Base-by-base conservation (phyloP, 2,113 vertebrate genomes). In the Beaufortia kweichowensis region DNA sequence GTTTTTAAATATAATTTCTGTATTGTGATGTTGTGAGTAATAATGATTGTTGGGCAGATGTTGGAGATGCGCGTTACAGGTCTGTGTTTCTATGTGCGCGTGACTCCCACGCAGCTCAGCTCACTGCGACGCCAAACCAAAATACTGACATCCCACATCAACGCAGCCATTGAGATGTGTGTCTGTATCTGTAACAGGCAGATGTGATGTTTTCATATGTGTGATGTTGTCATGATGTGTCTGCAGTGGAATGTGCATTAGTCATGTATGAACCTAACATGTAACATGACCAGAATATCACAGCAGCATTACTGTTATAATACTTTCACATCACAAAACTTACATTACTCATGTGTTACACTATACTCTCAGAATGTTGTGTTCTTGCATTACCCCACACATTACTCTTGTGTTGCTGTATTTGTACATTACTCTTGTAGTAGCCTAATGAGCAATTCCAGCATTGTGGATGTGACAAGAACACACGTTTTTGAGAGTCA, bases 81-180 rank as follows among this genome's bases (percentile, higher is more conserved):
- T 56, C 65, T 29, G 72, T 29, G 56, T 81, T 77, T 75, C 64
- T 57, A 35, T 71, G 68, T 71, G 68, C 68, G 68, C 7, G 50
- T 26, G 68, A 79, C 76, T 75, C 81, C 76, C 77, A 79, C 81
- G 77, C 81, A 78, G 48, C 72, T 53, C 50, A 26, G 75, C 66
- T 66, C 70, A 72, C 48, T 70, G 76, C 76, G 76, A 65, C 76
- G 76, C 65, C 43, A 24, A 69, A 46, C 48, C 53, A 3, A n/a
- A 23, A 39, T 39, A 53, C 43, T n/a, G 46, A 53, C 66, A 11
- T 53, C 48, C 66, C n/a, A n/a, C n/a, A n/a, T n/a, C n/a, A n/a
- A 31, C 28, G 67, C 67, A 70, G 10, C 3, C 14, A 17, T 28
- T 15, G 24, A 26, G 56, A 14, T 28, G 56, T 24, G n/a, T 14